These are phyloP conservation scores for Distichodus sexfasciatus DNA, from an alignment of 2,797 vertebrate species.

Conservation along the genomic window DNA sequence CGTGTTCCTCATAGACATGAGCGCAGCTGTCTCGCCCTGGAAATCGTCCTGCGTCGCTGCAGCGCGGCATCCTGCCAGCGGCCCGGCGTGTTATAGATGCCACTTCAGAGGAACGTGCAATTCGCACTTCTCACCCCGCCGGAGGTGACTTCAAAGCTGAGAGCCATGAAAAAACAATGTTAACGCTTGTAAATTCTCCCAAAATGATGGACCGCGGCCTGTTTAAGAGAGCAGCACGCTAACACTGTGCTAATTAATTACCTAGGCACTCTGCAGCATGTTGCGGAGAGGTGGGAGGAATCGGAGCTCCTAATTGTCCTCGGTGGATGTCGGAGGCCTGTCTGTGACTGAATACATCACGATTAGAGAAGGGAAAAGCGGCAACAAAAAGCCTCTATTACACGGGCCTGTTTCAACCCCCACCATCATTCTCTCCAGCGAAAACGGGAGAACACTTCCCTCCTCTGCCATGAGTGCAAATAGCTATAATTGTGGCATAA, in stretches of 20 bases:
- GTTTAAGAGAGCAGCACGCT: constrained; percentile 34
- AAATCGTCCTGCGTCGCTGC: constrained; percentile 6
- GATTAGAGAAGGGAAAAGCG: constrained; percentile 17
- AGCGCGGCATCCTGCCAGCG: constrained; percentile 41
- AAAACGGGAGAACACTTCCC: constrained; percentile 1
- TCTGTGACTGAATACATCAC: constrained; percentile 40
- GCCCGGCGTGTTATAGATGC: constrained; percentile 43
- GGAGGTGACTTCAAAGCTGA: constrained; percentile 38
- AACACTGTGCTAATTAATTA: constrained; percentile 55
- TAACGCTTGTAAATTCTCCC: constrained; percentile 45
- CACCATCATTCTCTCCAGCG: neutral
- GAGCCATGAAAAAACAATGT: constrained; percentile 37
- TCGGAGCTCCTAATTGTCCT: constrained; percentile 46
- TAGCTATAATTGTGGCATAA: constrained; percentile 37
- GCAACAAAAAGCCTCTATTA: constrained; percentile 31
- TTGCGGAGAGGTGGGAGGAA: constrained; percentile 24
- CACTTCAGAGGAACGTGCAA: constrained; percentile 27
- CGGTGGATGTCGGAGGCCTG: constrained; percentile 28
- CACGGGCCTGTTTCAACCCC: constrained; percentile 10
- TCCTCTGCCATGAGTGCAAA: constrained; percentile 22
- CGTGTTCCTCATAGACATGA: constrained; percentile 41
- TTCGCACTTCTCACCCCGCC: constrained; percentile 40
- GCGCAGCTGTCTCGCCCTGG: constrained; percentile 17
- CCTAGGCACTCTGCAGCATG: constrained; percentile 29
- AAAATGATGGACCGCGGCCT: constrained; percentile 28